phyloP scores from a whole-genome alignment of 2,888 invertebrate species.

The Flabesymbios commensalis region DNA sequence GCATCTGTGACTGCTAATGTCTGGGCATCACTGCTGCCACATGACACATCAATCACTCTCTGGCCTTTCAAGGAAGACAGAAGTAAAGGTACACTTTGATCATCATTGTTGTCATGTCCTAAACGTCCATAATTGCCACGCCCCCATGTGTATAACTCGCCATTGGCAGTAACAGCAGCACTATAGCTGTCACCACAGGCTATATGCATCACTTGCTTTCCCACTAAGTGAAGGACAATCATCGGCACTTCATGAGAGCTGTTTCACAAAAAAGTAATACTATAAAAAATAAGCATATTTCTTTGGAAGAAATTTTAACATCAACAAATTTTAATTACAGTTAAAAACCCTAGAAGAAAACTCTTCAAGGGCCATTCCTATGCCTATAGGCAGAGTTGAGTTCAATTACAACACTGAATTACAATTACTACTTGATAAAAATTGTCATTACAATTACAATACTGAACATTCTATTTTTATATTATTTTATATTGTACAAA shows the following conservation, averaged over 20 bases:
- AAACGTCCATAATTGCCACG: conserved; percentile 91
- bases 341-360: too few relatives aligned
- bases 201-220: conserved; percentile 78
- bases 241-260: conserved; percentile 77
- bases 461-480: too few relatives aligned
- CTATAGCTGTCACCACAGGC: conserved; percentile 95
- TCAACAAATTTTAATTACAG: too few relatives aligned
- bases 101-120: conserved; percentile 92
- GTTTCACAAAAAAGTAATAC: too few relatives aligned
- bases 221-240: conserved; percentile 79
- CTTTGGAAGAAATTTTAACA: too few relatives aligned
- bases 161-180: conserved; percentile 84
- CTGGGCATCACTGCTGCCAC: conserved; percentile 94
- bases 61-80: conserved; percentile 64
- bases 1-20: conserved; percentile 79
- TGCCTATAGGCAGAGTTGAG: too few relatives aligned
- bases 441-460: too few relatives aligned
- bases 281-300: too few relatives aligned
- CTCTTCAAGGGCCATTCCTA: too few relatives aligned
- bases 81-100: conserved; percentile 86
- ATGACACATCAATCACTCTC: conserved; percentile 68
- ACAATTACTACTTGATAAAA: too few relatives aligned
- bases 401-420: too few relatives aligned
- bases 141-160: conserved; percentile 95
- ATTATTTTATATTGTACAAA: too few relatives aligned